These are phyloP conservation scores for Tetramorium parvispinum DNA, from an alignment of 1,140 invertebrate species.

Conservation along the genomic window DNA sequence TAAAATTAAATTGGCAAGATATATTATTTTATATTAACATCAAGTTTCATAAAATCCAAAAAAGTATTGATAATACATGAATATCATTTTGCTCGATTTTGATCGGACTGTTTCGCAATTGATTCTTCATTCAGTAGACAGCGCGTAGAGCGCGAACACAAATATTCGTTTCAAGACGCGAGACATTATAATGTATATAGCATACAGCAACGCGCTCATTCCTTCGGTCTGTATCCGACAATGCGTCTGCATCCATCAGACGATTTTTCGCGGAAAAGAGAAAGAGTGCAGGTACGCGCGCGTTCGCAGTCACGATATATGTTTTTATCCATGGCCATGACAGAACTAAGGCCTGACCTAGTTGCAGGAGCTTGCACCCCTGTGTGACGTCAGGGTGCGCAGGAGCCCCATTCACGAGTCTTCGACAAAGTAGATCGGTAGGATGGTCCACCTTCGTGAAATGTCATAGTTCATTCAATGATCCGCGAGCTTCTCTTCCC, in stretches of 20 bases:
- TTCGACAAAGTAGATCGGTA: slow-evolving; percentile 67
- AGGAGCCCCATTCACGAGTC: slow-evolving; percentile 76
- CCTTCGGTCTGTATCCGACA: too few relatives aligned
- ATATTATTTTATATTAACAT: not conserved
- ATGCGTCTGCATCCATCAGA: not conserved
- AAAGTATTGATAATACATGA: not conserved
- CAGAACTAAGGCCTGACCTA: slow-evolving; percentile 73
- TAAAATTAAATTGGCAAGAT: not conserved
- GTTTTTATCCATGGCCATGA: slow-evolving; percentile 74
- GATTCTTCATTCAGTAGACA: not conserved
- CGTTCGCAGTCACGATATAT: not conserved
- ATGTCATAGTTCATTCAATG: slow-evolving; percentile 77
- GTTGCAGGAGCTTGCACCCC: slow-evolving; percentile 68
- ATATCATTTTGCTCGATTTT: not conserved
- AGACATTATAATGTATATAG: too few relatives aligned
- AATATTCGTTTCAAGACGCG: too few relatives aligned
- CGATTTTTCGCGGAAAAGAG: not conserved
- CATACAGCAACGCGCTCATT: too few relatives aligned
- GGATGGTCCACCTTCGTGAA: slow-evolving; percentile 61
- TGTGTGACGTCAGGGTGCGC: slow-evolving; percentile 71
- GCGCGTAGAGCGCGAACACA: too few relatives aligned
- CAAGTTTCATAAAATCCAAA: not conserved
- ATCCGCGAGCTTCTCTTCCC: not conserved
- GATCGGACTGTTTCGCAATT: not conserved
- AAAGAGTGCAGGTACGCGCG: not conserved